phyloP scores from a whole-genome alignment of 2,888 invertebrate species.

The Tenthredo amoena region DNA sequence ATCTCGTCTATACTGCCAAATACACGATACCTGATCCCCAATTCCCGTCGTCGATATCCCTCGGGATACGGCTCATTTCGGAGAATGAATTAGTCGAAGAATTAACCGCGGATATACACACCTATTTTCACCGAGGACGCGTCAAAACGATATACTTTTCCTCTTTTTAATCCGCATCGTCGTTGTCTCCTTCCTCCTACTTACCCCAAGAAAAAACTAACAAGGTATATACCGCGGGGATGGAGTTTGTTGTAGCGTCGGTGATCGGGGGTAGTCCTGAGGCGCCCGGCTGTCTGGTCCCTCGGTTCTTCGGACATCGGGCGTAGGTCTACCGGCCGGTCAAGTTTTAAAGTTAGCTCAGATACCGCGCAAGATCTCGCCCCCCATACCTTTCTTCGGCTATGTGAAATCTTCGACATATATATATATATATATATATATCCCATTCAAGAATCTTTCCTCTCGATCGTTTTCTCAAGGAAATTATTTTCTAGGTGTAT shows the following conservation, averaged over 20 bases:
- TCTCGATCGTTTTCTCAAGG: too few species aligned
- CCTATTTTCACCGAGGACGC: too few species aligned
- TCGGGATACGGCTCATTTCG: background rate
- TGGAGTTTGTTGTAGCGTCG: too few species aligned
- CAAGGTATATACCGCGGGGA: too few species aligned
- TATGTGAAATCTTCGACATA: too few species aligned
- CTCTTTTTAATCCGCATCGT: too few species aligned
- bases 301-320: conserved; percentile 66
- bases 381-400: background rate
- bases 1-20: conserved; percentile 41
- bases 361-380: background rate
- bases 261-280: conserved; percentile 27
- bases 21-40: background rate
- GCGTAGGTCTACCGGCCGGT: background rate
- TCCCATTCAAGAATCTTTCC: background rate
- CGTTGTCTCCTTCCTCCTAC: too few species aligned
- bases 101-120: background rate
- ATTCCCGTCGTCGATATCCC: background rate
- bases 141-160: too few species aligned
- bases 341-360: conserved; percentile 36
- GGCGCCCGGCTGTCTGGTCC: conserved; percentile 75
- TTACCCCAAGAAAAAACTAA: too few species aligned
- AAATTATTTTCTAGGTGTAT: too few species aligned
- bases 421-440: too few species aligned
- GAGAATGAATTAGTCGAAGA: background rate